Percentiles rank a stretch among this genome's conserved stretches.
phyloP scores from a whole-genome alignment of 2,113 vertebrate genomes.

The Etia nguti region DNA sequence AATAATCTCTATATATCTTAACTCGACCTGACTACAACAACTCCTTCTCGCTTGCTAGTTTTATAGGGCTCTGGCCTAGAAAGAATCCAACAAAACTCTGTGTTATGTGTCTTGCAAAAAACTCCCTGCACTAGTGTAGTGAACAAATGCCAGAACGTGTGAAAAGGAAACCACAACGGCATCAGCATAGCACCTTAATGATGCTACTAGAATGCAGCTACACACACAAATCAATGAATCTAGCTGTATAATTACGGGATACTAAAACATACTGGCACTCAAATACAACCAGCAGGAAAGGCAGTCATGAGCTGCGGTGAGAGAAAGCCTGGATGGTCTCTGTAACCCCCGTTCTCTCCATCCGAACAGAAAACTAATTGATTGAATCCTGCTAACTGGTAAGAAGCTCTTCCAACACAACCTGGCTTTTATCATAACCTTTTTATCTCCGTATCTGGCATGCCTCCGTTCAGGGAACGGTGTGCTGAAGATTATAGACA shows the following conservation, averaged over 20 bases:
- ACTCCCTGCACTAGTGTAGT: background rate
- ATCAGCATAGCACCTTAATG: slow-evolving; percentile 29
- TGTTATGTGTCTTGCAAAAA: background rate
- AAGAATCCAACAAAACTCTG: background rate
- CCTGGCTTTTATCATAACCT: slow-evolving; percentile 60
- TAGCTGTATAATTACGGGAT: slow-evolving; percentile 47
- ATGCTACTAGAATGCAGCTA: slow-evolving; percentile 40
- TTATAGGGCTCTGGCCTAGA: background rate
- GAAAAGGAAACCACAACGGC: slow-evolving; percentile 3
- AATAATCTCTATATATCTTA: background rate
- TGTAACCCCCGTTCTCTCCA: slow-evolving; percentile 34
- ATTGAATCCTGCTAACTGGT: slow-evolving; percentile 57
- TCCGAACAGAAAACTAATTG: slow-evolving; percentile 50
- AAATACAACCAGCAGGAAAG: slow-evolving; percentile 29
- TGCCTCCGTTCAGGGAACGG: slow-evolving; percentile 45
- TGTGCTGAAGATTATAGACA: slow-evolving; percentile 61
- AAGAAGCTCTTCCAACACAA: slow-evolving; percentile 57
- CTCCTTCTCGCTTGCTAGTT: background rate
- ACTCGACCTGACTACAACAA: background rate
- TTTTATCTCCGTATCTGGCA: slow-evolving; percentile 60
- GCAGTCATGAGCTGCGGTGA: slow-evolving; percentile 17
- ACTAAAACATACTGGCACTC: slow-evolving; percentile 42
- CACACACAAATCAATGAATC: slow-evolving; percentile 51
- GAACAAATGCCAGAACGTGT: slow-evolving; percentile 11
- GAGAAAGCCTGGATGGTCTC: slow-evolving; percentile 40